Percentiles rank a stretch among this genome's conserved stretches.
phyloP scores from a whole-genome alignment of 2,113 vertebrate genomes.

The Morone saxatilis region DNA sequence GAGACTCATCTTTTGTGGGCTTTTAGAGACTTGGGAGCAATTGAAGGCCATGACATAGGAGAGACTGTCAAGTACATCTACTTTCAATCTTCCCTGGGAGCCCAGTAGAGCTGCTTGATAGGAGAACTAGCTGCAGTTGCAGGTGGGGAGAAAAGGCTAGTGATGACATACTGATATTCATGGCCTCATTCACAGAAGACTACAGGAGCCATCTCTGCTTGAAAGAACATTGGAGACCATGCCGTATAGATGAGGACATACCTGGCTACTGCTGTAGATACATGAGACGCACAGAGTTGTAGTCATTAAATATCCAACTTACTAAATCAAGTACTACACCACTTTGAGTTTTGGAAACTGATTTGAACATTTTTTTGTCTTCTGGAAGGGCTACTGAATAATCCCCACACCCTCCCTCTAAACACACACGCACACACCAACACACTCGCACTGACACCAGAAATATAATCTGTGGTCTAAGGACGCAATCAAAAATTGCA shows the following conservation, averaged over 20 bases:
- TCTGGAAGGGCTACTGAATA: conserved; percentile 44
- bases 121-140: conserved; percentile 15
- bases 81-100: conserved; percentile 41
- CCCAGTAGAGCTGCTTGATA: not conserved
- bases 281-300: not conserved
- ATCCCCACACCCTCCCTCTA: conserved; percentile 23
- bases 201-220: not conserved
- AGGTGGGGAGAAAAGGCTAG: conserved; percentile 20
- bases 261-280: conserved; percentile 17
- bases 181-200: conserved; percentile 16
- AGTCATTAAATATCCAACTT: conserved; percentile 26
- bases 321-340: conserved; percentile 34
- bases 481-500: conserved; percentile 46
- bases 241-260: conserved; percentile 31
- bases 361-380: conserved; percentile 16
- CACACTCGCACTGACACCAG: conserved; percentile 19
- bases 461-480: conserved; percentile 37
- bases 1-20: conserved; percentile 22
- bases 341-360: conserved; percentile 16
- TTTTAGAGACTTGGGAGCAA: conserved; percentile 35
- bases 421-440: conserved; percentile 25
- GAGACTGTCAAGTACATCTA: conserved; percentile 43
- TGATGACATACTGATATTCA: conserved; percentile 44
- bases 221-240: conserved; percentile 13
- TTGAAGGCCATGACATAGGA: conserved; percentile 24